Evolutionary conservation across 30 jellyfish, hydroid and myxozoan genomes (phyloP), one percentile per base, ranked within the genome.

Genomic region (Aurelia sp.): DNA sequence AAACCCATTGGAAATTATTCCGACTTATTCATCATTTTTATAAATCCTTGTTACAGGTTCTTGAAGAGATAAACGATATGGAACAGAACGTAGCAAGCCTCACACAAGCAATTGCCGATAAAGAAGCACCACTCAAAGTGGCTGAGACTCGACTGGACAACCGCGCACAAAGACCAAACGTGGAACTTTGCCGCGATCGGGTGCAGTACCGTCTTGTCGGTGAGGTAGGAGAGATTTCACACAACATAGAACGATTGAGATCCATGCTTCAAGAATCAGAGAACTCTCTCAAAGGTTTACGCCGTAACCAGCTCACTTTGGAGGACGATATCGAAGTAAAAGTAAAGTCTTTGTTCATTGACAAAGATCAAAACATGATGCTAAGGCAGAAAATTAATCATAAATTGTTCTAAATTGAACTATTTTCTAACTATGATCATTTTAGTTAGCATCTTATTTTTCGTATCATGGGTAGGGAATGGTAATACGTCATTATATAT

Each of bases 131-230:
- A 8, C 80, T 94, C 88, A 88, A 94, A 80, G 96, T 94, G 2
- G 91, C 98, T 13, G 97, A 94, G 48, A 87, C 96, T 9, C 95
- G 98, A 24, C 91, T 94, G 21, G 98, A 94, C 81, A 83, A 88
- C 27, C 92, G 98, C 50, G 71, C 97, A 17, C 78, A 67, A 18
- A 85, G 98, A 20, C 98, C 98, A 15, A 88, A 94, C 76, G 94
- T 89, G 27, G 98, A 94, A 50, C 88, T 94, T 24, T 94, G 98
- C 67, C 96, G 97, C 18, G 98, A 94, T 53, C 93, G 94, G 11
- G 97, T 88, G 73, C 97, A 94, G 74, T 88, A 88, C 58, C 92
- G 96, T 41, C 96, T 94, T 50, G 96, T 89, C 21, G 81, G 81
- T 18, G 98, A 94, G 67, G 98, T 88, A 13, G 97, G 91, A 13